Evolutionary conservation across 2,888 invertebrate genomes (phyloP), one percentile per base, ranked within the genome.

Genomic region (Drosophila emarginata): DNA sequence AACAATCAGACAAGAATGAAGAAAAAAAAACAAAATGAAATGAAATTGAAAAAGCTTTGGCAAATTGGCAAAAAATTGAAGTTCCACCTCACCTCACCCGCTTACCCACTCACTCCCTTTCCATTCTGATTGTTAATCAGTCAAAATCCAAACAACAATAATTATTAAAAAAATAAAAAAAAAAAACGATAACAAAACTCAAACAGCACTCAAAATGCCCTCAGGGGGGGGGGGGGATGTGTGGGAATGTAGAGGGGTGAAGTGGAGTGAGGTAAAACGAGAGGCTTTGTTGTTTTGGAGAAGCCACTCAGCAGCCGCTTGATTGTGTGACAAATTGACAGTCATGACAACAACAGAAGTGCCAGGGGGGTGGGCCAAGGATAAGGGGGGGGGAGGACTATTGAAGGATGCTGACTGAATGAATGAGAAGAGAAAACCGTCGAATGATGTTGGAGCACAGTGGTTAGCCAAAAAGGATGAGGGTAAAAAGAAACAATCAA

Each of bases 81-180:
- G 39, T 28, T 32, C 9, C 5, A 14, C 12, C 2, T n/a, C 11
- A 2, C 21, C 4, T 18, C 23, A 21, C 4, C 53, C 18, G 2
- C 32, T 9, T 6, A 28, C 28, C 23, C 23, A 28, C 4, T 28
- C 32, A 1, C 6, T 32, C 23, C 4, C 36, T 14, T 12, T 26
- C 7, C n/a, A 15, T 12, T 18, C 32, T 50, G 32, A 39, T 74
- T 78, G 72, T 78, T 77, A 77, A 77, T 77, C 76, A 73, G 70
- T 32, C 73, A 70, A 58, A 61, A 73, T 76, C 51, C 69, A 45
- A 45, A 61, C 65, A 45, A 61, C 65, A 58, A 58, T 40, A 58
- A 58, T 54, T 40, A 58, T 45, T 32, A 54, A 14, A 23, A 54
- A 23, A 54, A 58, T 12, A 58, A 58, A 21, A 4, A 32, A 32